Base-by-base conservation (phyloP, 2,113 vertebrate genomes). In the Tragulus kanchil region DNA sequence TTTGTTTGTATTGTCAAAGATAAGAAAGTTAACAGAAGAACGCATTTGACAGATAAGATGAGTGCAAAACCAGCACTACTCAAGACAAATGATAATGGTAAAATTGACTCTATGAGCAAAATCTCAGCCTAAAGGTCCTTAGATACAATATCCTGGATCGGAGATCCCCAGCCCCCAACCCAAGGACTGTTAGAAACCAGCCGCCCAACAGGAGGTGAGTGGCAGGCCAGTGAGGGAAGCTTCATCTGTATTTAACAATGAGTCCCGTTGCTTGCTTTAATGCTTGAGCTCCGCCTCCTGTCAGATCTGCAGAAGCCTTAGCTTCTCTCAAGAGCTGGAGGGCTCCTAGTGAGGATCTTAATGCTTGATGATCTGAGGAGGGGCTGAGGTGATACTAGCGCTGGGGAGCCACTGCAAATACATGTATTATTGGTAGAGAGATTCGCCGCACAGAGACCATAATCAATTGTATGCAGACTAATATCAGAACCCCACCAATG, bases 1-100 rank as follows among this genome's bases (percentile, higher is more conserved):
- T 61, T 25, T 84, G 16, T 54, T 77, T 78, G 45, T 61, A 83
- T 5, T 64, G 31, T 17, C 50, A 65, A 81, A 65, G 77, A 58
- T 21, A 89, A 89, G 52, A 93, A 84, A 88, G 28, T 56, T 69
- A 65, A 77, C 59, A 93, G 28, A 67, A 59, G 58, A 83, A 89
- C 9, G 16, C 67, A 11, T 88, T 92, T 95, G 59, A 67, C 52
- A 69, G 48, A 48, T 77, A 54, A 77, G 52, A 52, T 77, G 78
- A 89, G 69, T 78, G 31, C 26, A 61, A 78, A 88, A 67, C 71
- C 4, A 71, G 79, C 10, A 31, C 61, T 15, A 15, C 31, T 78
- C 25, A 67, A 65, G 36, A 56, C 65, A 50, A 77, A 84, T 84
- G 28, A 56, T 64, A 23, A 48, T 78, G 58, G 67, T 84, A 45